Base-by-base conservation (phyloP, 1,140 invertebrate genomes). In the Mactra quadrangularis region DNA sequence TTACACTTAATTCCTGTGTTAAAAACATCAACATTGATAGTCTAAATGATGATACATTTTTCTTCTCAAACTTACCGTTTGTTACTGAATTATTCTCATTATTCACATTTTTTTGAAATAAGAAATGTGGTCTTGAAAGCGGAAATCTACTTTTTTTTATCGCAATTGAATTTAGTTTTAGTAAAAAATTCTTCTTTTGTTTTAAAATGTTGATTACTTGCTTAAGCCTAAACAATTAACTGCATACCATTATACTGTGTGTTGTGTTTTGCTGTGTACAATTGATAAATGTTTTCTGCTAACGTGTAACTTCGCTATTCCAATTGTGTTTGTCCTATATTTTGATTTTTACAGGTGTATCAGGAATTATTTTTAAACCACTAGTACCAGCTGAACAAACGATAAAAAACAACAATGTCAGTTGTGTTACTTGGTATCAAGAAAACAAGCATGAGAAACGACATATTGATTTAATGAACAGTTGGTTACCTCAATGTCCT, bases 341-440 rank as follows among this genome's bases (percentile, higher is more conserved):
- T n/a, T n/a, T n/a, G n/a, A n/a, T n/a, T n/a, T n/a, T n/a, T n/a
- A n/a, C 38, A 41, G 38, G 38, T 7, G 38, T 41, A 41, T 41
- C 38, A 41, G 38, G 38, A 15, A 41, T 41, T 15, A 15, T 57
- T 1, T 29, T 27, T 57, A 57, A 11, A 7, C 35, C 33, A n/a
- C n/a, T 64, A 7, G 15, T 17, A 38, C 60, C 25, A 41, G 33
- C 9, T 19, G 29, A n/a, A 4, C 1, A 35, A 6, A 35, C 6
- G 29, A 11, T n/a, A 33, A n/a, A 41, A 22, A 57, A 75, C 22
- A 13, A 33, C 22, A 52, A 13, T 17, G 71, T 75, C 38, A 52
- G 59, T 33, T 75, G 71, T 75, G 35, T 75, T 0, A 59, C n/a
- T 1, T 75, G 71, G 71, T 75, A 75, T 38, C 53, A 75, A 7